Evolutionary conservation across 1,140 invertebrate genomes (phyloP).

Genomic region (Anastrepha obliqua): DNA sequence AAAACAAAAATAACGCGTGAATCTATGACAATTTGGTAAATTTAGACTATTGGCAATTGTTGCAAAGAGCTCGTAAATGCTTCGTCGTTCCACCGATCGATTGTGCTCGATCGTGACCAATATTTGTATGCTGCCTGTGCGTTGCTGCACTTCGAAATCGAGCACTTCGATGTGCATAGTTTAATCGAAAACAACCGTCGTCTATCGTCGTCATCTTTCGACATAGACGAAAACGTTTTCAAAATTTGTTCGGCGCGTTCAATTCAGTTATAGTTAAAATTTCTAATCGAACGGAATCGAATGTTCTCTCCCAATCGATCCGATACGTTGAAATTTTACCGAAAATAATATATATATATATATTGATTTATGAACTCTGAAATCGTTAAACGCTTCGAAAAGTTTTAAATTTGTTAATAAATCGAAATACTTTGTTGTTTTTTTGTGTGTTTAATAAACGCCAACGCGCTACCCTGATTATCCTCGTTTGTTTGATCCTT

Average conservation of each 20-base stretch:
- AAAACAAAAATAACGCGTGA: slow-evolving; percentile 40
- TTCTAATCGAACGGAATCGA: slow-evolving; percentile 53
- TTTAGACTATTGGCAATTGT: slow-evolving; percentile 46
- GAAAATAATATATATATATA: slow-evolving; percentile 33
- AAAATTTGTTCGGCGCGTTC: slow-evolving; percentile 29
- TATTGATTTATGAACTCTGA: neutral
- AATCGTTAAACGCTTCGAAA: slow-evolving; percentile 52
- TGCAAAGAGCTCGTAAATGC: slow-evolving; percentile 7
- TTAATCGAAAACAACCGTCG: neutral
- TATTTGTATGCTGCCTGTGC: neutral
- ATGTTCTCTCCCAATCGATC: slow-evolving; percentile 28
- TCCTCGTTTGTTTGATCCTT: slow-evolving; percentile 29
- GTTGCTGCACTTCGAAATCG: slow-evolving; percentile 13
- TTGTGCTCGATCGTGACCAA: neutral
- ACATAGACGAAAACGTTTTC: neutral
- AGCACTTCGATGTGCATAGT: neutral
- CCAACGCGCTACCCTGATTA: neutral
- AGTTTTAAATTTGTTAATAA: slow-evolving; percentile 47
- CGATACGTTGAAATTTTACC: slow-evolving; percentile 28
- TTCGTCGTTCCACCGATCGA: neutral
- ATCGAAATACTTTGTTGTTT: slow-evolving; percentile 15
- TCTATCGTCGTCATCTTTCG: neutral
- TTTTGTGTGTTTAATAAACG: slow-evolving; percentile 37
- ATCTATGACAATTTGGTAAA: slow-evolving; percentile 24
- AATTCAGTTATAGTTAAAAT: slow-evolving; percentile 57